Evolutionary conservation across 2,888 invertebrate species (phyloP).

Genomic region (Rhogogaster chlorosoma): DNA sequence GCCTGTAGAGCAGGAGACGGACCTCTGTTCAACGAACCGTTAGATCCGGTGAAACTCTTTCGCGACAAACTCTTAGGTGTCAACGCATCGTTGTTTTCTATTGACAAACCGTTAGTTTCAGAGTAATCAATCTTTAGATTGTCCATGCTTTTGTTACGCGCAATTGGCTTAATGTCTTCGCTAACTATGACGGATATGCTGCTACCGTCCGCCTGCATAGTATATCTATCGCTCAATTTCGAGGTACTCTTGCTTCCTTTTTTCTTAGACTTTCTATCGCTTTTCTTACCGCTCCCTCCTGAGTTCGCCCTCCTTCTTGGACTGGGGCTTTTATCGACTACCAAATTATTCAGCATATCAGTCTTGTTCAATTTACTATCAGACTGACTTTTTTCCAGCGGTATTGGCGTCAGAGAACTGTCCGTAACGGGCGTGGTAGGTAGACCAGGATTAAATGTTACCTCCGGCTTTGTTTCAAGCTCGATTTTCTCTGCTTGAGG

Average conservation of each 20-base stretch:
- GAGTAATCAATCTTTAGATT: conserved; percentile 68
- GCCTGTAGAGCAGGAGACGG: conserved; percentile 72
- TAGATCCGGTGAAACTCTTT: conserved; percentile 31
- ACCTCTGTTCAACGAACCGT: conserved; percentile 66
- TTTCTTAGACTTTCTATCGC: conserved; percentile 81
- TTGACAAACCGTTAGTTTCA: conserved; percentile 55
- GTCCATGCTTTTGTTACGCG: conserved; percentile 73
- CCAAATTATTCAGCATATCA: conserved; percentile 59
- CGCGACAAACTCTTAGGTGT: conserved; percentile 59
- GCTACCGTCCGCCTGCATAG: conserved; percentile 64
- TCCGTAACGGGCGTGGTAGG: conserved; percentile 58
- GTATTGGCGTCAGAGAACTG: conserved; percentile 70
- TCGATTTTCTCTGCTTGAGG: conserved; percentile 61
- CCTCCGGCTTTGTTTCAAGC: conserved; percentile 59
- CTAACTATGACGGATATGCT: conserved; percentile 70
- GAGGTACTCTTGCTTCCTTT: conserved; percentile 77
- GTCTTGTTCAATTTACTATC: conserved; percentile 82
- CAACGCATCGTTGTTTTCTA: conserved; percentile 13
- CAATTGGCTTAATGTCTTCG: conserved; percentile 65
- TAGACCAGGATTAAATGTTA: conserved; percentile 43
- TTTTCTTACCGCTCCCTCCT: conserved; percentile 76
- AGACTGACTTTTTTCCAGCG: conserved; percentile 84
- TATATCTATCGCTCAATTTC: conserved; percentile 69
- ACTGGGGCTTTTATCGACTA: conserved; percentile 70
- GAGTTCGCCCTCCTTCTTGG: conserved; percentile 75